These are phyloP conservation scores for Oncorhynchus tshawytscha DNA, from an alignment of 2,113 vertebrate genomes.

Conservation along the genomic window DNA sequence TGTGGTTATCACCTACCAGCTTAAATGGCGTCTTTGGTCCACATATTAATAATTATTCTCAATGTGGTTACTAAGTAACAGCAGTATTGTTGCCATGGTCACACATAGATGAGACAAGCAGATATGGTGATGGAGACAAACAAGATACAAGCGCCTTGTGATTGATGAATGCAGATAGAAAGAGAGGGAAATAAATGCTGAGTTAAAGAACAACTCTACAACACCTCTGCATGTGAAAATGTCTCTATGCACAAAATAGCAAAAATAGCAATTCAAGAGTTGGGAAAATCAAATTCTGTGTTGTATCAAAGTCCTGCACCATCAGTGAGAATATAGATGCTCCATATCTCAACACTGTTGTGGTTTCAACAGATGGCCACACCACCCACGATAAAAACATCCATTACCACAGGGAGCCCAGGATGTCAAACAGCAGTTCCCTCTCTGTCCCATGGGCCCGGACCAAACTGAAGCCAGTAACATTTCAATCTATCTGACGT, in stretches of 20 bases:
- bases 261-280: background rate
- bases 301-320: background rate
- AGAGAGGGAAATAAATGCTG: slow-evolving; percentile 6
- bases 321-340: background rate
- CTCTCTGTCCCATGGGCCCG: background rate
- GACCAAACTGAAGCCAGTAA: slow-evolving; percentile 1
- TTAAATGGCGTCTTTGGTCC: background rate
- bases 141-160: slow-evolving; percentile 56
- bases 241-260: slow-evolving; percentile 42
- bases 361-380: slow-evolving; percentile 1
- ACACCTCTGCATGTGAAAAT: slow-evolving; percentile 39
- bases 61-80: slow-evolving; percentile 76
- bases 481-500: background rate
- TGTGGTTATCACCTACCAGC: too few species aligned
- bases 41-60: slow-evolving; percentile 8
- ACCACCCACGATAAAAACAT: background rate
- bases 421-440: background rate
- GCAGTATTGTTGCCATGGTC: slow-evolving; percentile 70
- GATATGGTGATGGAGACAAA: slow-evolving; percentile 63
- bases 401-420: background rate
- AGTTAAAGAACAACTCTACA: slow-evolving; percentile 53
- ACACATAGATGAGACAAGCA: slow-evolving; percentile 65
- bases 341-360: background rate
- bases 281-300: background rate
- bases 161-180: slow-evolving; percentile 33